phyloP scores from a whole-genome alignment of 2,888 invertebrate genomes.

The Aphidius colemani region DNA sequence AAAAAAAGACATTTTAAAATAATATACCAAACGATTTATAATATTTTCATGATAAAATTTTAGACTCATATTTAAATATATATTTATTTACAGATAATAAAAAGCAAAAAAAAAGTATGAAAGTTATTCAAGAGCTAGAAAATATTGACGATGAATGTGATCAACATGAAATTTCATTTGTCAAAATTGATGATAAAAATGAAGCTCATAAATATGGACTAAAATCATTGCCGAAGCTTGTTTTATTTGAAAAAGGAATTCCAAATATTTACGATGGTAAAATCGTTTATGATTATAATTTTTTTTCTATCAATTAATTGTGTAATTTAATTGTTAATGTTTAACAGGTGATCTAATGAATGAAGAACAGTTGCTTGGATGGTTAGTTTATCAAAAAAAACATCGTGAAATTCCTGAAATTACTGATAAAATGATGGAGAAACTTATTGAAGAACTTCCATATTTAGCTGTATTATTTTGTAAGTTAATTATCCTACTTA shows the following conservation, averaged over 20 bases:
- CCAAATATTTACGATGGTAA: conserved; percentile 67
- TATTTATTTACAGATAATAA: conserved; percentile 74
- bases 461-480: conserved; percentile 90
- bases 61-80: too few relatives aligned
- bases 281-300: not conserved
- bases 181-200: conserved; percentile 85
- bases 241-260: conserved; percentile 70
- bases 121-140: conserved; percentile 81
- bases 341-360: conserved; percentile 81
- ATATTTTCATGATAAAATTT: too few relatives aligned
- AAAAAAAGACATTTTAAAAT: too few relatives aligned
- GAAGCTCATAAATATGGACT: conserved; percentile 91
- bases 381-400: conserved; percentile 88
- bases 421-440: conserved; percentile 92
- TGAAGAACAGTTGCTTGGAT: conserved; percentile 87
- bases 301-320: not conserved
- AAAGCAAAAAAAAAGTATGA: conserved; percentile 88
- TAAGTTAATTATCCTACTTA: conserved; percentile 64
- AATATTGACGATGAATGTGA: conserved; percentile 94
- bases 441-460: conserved; percentile 78
- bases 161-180: conserved; percentile 88
- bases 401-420: conserved; percentile 91
- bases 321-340: conserved; percentile 11
- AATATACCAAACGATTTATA: too few relatives aligned
- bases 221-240: conserved; percentile 80